Conservation (phyloP, 2,888 invertebrate genomes). For the Callyntrura sp. region DNA sequence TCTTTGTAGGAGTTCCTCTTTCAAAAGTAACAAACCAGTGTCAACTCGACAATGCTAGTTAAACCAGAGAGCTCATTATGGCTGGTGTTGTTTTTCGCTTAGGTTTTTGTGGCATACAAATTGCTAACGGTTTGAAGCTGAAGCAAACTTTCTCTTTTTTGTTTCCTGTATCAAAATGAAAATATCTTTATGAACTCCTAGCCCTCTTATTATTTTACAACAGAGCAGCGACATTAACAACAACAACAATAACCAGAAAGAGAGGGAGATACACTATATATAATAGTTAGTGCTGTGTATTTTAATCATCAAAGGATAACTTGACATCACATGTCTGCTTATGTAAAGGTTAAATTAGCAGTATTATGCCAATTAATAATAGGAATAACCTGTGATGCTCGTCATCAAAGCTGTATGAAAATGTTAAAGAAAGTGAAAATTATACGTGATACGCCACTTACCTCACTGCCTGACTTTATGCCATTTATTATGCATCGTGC, state of each 20-base stretch:
- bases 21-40: neutral
- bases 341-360: slow-evolving; percentile 32
- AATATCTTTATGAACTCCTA: neutral
- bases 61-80: slow-evolving; percentile 11
- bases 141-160: slow-evolving; percentile 35
- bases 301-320: slow-evolving; percentile 26
- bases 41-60: neutral
- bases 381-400: neutral
- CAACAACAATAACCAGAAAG: neutral
- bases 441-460: neutral
- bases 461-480: neutral
- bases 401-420: slow-evolving; percentile 6
- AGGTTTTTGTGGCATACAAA: slow-evolving; percentile 46
- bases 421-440: slow-evolving; percentile 21
- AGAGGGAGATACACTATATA: neutral
- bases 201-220: neutral
- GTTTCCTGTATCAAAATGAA: slow-evolving; percentile 28
- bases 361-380: neutral
- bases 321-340: slow-evolving; percentile 12
- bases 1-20: slow-evolving; percentile 14
- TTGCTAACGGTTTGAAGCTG: slow-evolving; percentile 1
- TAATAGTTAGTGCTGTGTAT: neutral
- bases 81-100: slow-evolving; percentile 4
- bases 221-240: neutral
- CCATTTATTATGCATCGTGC: neutral